These are phyloP conservation scores for Drosophila pseudotakahashii DNA, from an alignment of 2,888 invertebrate species.

Conservation along the genomic window DNA sequence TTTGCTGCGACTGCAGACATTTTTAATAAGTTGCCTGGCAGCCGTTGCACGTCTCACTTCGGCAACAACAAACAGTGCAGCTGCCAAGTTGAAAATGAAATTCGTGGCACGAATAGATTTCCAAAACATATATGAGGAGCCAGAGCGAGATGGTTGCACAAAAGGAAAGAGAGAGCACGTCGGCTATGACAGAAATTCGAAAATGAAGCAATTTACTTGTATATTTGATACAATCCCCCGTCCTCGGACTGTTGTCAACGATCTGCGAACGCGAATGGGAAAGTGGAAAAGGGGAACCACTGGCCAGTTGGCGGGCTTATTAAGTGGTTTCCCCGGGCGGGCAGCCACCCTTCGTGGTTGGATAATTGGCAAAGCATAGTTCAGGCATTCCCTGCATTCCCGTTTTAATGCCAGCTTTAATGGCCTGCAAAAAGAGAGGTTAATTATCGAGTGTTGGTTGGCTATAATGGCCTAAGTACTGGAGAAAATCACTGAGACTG, in stretches of 20 bases:
- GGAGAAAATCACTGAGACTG: not conserved
- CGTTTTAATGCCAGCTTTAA: conserved; percentile 22
- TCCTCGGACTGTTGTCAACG: conserved; percentile 66
- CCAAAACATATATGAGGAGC: conserved; percentile 64
- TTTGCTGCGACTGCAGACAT: conserved; percentile 67
- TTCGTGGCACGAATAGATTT: conserved; percentile 80
- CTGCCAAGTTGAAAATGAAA: conserved; percentile 77
- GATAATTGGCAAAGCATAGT: conserved; percentile 45
- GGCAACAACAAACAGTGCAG: conserved; percentile 67
- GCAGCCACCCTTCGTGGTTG: conserved; percentile 30
- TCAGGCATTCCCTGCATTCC: conserved; percentile 29
- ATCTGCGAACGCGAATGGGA: conserved; percentile 17
- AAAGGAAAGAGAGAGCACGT: conserved; percentile 41
- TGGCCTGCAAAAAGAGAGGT: conserved; percentile 28
- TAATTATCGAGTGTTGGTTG: conserved; percentile 16
- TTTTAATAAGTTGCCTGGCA: conserved; percentile 80
- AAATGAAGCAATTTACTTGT: conserved; percentile 79
- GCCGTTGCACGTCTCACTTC: conserved; percentile 72
- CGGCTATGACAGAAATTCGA: conserved; percentile 77
- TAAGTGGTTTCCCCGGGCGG: conserved; percentile 30
- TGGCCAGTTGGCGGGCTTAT: conserved; percentile 42
- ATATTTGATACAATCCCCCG: conserved; percentile 66
- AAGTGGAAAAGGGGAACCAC: conserved; percentile 21
- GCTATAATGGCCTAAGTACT: not conserved
- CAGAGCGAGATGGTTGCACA: conserved; percentile 12